Evolutionary conservation across 2,797 vertebrate species (phyloP).

Genomic region (Pseudochaenichthys georgianus): DNA sequence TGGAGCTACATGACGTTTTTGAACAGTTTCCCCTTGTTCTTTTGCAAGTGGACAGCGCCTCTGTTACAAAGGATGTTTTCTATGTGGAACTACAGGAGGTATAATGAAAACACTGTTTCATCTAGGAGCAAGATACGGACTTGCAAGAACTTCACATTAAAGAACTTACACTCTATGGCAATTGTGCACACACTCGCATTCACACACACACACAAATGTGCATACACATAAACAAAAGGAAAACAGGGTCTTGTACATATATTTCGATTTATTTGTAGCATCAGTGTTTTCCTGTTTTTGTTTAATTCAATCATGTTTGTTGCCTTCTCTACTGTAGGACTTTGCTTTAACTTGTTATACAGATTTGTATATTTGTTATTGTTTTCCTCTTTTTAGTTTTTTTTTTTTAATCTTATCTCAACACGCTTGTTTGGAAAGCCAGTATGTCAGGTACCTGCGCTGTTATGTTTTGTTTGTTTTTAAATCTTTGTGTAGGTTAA

Average conservation of each 20-base stretch:
- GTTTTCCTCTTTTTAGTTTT: slow-evolving; percentile 54
- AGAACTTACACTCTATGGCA: slow-evolving; percentile 63
- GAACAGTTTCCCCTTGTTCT: slow-evolving; percentile 77
- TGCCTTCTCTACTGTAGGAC: slow-evolving; percentile 86
- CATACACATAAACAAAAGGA: slow-evolving; percentile 86
- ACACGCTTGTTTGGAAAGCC: slow-evolving; percentile 86
- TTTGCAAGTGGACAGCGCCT: slow-evolving; percentile 83
- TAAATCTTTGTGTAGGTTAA: slow-evolving; percentile 89
- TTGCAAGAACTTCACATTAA: slow-evolving; percentile 69
- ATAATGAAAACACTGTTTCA: slow-evolving; percentile 58
- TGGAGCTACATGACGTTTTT: slow-evolving; percentile 70
- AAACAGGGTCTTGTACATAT: slow-evolving; percentile 99
- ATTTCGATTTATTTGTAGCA: slow-evolving; percentile 98
- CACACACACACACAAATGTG: slow-evolving; percentile 51
- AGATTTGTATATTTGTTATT: slow-evolving; percentile 90
- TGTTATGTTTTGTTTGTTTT: slow-evolving; percentile 75
- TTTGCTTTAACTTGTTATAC: slow-evolving; percentile 93
- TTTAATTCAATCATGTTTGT: slow-evolving; percentile 77
- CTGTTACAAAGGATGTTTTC: slow-evolving; percentile 70
- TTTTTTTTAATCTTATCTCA: slow-evolving; percentile 76
- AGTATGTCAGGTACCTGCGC: slow-evolving; percentile 85
- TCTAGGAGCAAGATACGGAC: slow-evolving; percentile 57
- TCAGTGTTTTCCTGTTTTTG: slow-evolving; percentile 93
- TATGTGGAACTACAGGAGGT: slow-evolving; percentile 60
- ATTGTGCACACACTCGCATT: slow-evolving; percentile 62